Conservation (phyloP, 2,797 vertebrate species). For the Craterocephalus amniculus region DNA sequence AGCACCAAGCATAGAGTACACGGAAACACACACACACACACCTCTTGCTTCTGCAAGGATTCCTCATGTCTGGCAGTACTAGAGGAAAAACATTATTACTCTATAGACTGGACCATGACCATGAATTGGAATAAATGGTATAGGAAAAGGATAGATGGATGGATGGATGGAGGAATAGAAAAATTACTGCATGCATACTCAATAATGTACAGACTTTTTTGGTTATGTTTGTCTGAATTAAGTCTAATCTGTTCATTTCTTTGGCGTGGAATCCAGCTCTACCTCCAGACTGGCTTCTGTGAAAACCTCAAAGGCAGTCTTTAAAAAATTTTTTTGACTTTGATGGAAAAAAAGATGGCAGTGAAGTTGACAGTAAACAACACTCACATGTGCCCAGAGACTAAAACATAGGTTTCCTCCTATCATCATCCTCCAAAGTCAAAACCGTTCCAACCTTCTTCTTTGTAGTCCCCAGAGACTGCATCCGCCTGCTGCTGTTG, state of each 20-base stretch:
- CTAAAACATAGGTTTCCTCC: slow-evolving; percentile 14
- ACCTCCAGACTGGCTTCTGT: too few species aligned
- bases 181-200: not conserved
- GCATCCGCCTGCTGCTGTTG: slow-evolving; percentile 38
- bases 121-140: too few species aligned
- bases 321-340: not conserved
- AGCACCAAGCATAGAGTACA: not conserved
- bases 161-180: not conserved
- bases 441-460: slow-evolving; percentile 37
- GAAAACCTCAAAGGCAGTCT: too few species aligned
- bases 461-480: slow-evolving; percentile 26
- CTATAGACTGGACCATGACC: too few species aligned
- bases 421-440: slow-evolving; percentile 24
- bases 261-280: too few species aligned
- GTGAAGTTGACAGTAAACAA: not conserved
- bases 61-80: not conserved
- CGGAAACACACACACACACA: too few species aligned
- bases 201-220: not conserved
- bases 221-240: not conserved
- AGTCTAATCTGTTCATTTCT: not conserved
- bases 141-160: too few species aligned
- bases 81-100: not conserved
- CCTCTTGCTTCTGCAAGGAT: not conserved
- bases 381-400: slow-evolving; percentile 11
- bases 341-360: slow-evolving; percentile 8